phyloP scores from a whole-genome alignment of 2,888 invertebrate species.

The Hermodice carunculata region DNA sequence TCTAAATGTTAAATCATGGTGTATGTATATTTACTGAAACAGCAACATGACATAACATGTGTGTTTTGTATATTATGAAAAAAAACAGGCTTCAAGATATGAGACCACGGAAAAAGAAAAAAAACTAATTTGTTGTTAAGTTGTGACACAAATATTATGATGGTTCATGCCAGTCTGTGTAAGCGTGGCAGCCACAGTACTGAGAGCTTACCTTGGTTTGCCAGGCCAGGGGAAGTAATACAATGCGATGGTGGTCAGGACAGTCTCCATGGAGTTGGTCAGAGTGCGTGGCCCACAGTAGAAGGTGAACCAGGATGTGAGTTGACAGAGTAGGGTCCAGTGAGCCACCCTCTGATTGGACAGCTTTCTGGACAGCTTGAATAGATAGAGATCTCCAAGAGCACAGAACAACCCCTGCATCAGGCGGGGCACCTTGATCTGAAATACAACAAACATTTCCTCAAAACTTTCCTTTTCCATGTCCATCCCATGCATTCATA shows the following conservation, averaged over 20 bases:
- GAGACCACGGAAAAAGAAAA: neutral
- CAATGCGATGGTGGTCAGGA: conserved; percentile 84
- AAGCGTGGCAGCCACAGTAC: neutral
- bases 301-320: conserved; percentile 91
- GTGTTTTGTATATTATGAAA: neutral
- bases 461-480: too few relatives aligned
- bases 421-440: conserved; percentile 83
- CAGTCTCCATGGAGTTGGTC: conserved; percentile 88
- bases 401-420: conserved; percentile 84
- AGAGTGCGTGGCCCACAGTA: conserved; percentile 91
- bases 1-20: too few relatives aligned
- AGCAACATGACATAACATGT: too few relatives aligned
- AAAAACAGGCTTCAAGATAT: neutral
- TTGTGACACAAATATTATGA: neutral
- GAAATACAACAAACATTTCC: too few relatives aligned
- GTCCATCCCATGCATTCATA: too few relatives aligned
- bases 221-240: conserved; percentile 74
- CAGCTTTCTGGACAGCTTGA: conserved; percentile 71
- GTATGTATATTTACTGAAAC: too few relatives aligned
- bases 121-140: neutral
- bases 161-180: neutral
- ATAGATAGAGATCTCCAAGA: conserved; percentile 82
- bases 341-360: conserved; percentile 69
- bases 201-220: conserved; percentile 35
- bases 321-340: conserved; percentile 82